phyloP scores from a whole-genome alignment of 2,797 vertebrate species.

The Characodon lateralis region DNA sequence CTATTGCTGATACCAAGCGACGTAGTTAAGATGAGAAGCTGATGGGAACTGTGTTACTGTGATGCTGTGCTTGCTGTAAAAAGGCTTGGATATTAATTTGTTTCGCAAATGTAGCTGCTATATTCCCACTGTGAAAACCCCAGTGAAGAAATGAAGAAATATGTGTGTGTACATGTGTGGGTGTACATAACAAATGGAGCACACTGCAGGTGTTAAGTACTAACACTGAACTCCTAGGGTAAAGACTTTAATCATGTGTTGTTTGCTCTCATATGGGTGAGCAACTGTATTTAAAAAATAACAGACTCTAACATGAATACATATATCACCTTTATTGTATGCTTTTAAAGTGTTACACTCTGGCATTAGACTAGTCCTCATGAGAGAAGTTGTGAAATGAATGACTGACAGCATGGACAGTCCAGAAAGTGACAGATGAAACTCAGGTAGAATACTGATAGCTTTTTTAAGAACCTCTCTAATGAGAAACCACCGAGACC shows the following conservation, averaged over 20 bases:
- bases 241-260: not conserved
- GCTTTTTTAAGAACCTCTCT: slow-evolving; percentile 2
- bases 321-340: slow-evolving; percentile 22
- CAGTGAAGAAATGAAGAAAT: not conserved
- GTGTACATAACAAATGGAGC: not conserved
- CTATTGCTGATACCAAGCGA: slow-evolving; percentile 27
- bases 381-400: slow-evolving; percentile 5
- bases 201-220: not conserved
- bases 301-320: slow-evolving; percentile 14
- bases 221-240: not conserved
- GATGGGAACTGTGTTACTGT: slow-evolving; percentile 14
- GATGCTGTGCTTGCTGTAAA: slow-evolving; percentile 5
- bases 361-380: slow-evolving; percentile 10
- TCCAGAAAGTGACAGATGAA: slow-evolving; percentile 19
- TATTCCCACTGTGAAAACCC: slow-evolving; percentile 14
- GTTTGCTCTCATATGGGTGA: not conserved
- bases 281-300: not conserved
- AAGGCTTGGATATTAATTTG: slow-evolving; percentile 35
- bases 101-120: slow-evolving; percentile 29
- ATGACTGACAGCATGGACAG: slow-evolving; percentile 21
- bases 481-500: not conserved
- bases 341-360: not conserved
- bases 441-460: slow-evolving; percentile 11
- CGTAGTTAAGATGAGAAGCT: slow-evolving; percentile 24
- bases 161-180: not conserved